Base-by-base conservation (phyloP, 2,113 vertebrate genomes). In the Cebidichthys violaceus region DNA sequence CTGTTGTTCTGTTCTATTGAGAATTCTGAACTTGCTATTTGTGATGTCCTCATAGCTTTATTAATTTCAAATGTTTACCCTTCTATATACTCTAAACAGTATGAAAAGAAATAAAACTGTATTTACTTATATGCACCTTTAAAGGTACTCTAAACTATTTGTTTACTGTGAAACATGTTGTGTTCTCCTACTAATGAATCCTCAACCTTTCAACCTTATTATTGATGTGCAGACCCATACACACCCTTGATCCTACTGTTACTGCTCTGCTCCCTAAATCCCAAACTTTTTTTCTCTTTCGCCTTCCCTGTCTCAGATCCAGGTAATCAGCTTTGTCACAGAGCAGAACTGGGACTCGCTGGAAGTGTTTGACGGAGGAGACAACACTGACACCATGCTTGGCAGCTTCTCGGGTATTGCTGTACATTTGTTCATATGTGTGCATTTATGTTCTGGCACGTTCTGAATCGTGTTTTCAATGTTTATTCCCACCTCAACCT, bases 291-390 rank as follows among this genome's bases (percentile, higher is more conserved):
- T 39, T 57, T 61, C 22, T 55, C 72, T 66, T 11, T 75, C 5
- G 22, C 70, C 64, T n/a, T 61, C 7, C 31, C 65, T 65, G 31
- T 64, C 66, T 59, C 95, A 99, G 98, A 99, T 99, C 84, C 98
- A 99, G 93, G 98, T 99, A 88, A 96, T 99, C 93, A 99, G 97
- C 91, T 99, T 99, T 93, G 97, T 98, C 84, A 99, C 98, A 0
- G 98, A 99, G 92, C 98, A 99, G 95, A 99, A 99, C 94, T 99
- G 98, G 98, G 98, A 99, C 92, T 99, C 98, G 1, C 93, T 99
- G 79, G 98, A 99, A 84, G 97, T 99, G 77, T 99, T 99, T 65
- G 98, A 99, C 0, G 98, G 98, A 24, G 97, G 96, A 1, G 98
- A 99, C 87, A 99, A 98, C 94, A 98, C 96, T 0, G 98, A 97